Base-by-base conservation (phyloP, 2,888 invertebrate species). In the Hirtodrosophila alboralis region DNA sequence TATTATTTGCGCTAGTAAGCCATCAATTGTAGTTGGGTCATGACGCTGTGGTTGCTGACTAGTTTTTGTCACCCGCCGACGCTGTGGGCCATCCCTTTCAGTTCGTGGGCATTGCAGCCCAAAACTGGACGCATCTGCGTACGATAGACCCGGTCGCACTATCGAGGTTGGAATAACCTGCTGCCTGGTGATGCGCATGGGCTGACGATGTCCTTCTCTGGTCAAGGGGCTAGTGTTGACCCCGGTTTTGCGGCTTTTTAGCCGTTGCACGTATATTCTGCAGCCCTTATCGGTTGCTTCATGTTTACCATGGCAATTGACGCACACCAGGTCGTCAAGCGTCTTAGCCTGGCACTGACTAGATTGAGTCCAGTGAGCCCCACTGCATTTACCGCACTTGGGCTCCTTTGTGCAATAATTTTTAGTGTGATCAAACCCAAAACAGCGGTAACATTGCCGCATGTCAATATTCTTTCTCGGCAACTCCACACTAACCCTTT, bases 331-430 rank as follows among this genome's bases (percentile, higher is more conserved):
- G 26, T 23, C 26, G 38, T 8, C 38, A 26, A 3, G 10, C 12
- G 40, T 27, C 10, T 30, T 28, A 16, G 41, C 30, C 10, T 30
- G 41, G 41, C 41, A 41, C 14, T 1, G 30, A 1, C 30, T 41
- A n/a, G 30, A 41, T 4, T 14, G 14, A 30, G 41, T 41, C 30
- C 41, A 41, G 10, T 45, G 33, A 45, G 23, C 6, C 33, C 3
- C 7, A 23, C 45, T 34, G 33, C 45, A 45, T 34, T 27, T 45
- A 13, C 31, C 43, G 12, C 43, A 43, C 5, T 18, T 43, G 31
- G 43, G 43, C 12, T 43, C 31, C 21, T 30, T 43, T 16, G 43
- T 43, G 43, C 31, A 43, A 43, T 43, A 16, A 10, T 43, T 43
- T 5, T 31, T 30, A 18, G 43, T 31, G 8, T 43, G 30, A n/a